Percentiles rank a stretch among this genome's conserved stretches.
Conservation (phyloP, 2,113 vertebrate genomes). For the Nibea coibor region DNA sequence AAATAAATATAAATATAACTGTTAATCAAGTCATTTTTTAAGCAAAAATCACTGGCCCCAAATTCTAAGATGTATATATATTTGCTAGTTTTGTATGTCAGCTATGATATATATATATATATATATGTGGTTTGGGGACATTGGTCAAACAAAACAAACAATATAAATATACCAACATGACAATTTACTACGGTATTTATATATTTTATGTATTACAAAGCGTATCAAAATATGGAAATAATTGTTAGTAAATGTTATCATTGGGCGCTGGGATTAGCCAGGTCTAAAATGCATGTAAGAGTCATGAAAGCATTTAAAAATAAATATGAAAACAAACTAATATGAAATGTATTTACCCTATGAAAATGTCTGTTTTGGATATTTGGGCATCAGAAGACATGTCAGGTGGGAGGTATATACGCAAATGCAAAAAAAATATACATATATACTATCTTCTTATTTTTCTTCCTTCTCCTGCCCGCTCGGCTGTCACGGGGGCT, state of each 20-base stretch:
- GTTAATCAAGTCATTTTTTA: too few species aligned
- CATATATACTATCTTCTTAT: neutral
- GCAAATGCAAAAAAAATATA: neutral
- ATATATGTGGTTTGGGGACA: neutral
- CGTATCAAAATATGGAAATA: neutral
- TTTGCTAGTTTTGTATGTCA: neutral
- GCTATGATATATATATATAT: neutral
- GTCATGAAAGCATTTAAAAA: neutral
- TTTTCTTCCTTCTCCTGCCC: neutral
- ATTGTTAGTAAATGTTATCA: neutral
- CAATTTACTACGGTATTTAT: too few species aligned
- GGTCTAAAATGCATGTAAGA: neutral
- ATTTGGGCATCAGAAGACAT: neutral
- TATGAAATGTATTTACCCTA: too few species aligned
- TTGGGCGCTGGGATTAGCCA: neutral
- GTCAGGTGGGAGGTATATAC: too few species aligned
- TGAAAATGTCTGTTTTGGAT: too few species aligned
- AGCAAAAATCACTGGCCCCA: neutral
- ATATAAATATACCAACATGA: neutral
- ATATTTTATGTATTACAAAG: neutral
- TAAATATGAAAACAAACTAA: neutral
- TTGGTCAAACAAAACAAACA: neutral
- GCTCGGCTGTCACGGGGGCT: neutral
- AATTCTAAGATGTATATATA: neutral
- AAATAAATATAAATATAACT: neutral